Percentiles rank a stretch among this genome's conserved stretches.
These are phyloP conservation scores for Chironomus striatipennis DNA, from an alignment of 1,140 invertebrate species.

Conservation along the genomic window DNA sequence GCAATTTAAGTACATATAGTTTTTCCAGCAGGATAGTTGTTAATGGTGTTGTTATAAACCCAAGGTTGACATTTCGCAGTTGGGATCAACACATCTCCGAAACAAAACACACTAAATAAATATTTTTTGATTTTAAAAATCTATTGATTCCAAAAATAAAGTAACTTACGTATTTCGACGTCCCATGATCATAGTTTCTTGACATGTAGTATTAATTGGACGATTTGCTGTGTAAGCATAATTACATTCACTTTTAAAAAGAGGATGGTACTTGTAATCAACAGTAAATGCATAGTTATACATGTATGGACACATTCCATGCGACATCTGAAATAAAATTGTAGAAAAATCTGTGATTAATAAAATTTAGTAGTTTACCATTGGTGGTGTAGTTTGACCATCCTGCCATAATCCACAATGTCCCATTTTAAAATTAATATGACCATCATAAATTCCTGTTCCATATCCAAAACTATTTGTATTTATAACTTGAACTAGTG, in stretches of 20 bases:
- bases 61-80: background rate
- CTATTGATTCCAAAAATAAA: too few relatives aligned
- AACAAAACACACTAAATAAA: background rate
- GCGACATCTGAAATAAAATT: constrained; percentile 30
- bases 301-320: constrained; percentile 36
- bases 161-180: background rate
- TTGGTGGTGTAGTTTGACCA: constrained; percentile 31
- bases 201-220: background rate
- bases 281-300: constrained; percentile 37
- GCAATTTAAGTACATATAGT: background rate
- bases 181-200: background rate
- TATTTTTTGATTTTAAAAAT: too few relatives aligned
- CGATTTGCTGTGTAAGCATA: background rate
- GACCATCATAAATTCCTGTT: constrained; percentile 34
- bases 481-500: constrained; percentile 37
- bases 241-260: background rate
- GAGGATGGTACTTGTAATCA: constrained; percentile 27
- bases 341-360: too few relatives aligned
- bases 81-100: background rate
- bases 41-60: background rate
- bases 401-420: constrained; percentile 35
- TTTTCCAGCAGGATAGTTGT: background rate
- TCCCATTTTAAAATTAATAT: constrained; percentile 37
- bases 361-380: too few relatives aligned
- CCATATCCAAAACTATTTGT: constrained; percentile 35